Conservation (phyloP, 2,113 vertebrate genomes). For the Zootoca vivipara region DNA sequence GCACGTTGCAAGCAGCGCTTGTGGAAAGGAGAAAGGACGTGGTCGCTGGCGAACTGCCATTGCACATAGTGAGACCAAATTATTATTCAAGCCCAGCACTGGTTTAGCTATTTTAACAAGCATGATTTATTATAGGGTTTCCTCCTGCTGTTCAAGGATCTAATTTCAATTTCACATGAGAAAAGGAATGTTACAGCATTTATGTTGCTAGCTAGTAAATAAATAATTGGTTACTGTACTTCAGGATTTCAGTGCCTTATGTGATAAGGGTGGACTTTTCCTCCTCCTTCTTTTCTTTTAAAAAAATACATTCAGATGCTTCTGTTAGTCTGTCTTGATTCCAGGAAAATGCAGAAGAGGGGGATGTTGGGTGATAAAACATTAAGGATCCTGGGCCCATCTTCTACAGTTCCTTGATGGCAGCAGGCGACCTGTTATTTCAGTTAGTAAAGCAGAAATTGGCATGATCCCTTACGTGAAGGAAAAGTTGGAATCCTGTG, state of each 20-base stretch:
- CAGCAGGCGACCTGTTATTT: constrained; percentile 57
- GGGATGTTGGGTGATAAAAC: constrained; percentile 25
- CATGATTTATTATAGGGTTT: constrained; percentile 68
- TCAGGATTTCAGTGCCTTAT: constrained; percentile 58
- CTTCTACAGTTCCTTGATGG: constrained; percentile 47
- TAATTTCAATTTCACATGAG: constrained; percentile 70
- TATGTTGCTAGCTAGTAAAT: constrained; percentile 69
- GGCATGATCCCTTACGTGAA: constrained; percentile 48
- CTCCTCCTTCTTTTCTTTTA: neutral
- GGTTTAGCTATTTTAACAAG: constrained; percentile 68
- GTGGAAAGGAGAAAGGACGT: constrained; percentile 64
- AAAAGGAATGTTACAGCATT: constrained; percentile 67
- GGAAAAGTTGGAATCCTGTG: constrained; percentile 57
- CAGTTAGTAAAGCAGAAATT: constrained; percentile 57
- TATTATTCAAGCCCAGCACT: constrained; percentile 67
- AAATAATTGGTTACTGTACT: constrained; percentile 66
- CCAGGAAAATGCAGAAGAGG: constrained; percentile 3
- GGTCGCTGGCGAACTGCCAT: constrained; percentile 63
- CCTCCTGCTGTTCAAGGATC: constrained; percentile 63
- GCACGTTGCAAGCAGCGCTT: constrained; percentile 65
- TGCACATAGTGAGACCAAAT: constrained; percentile 66
- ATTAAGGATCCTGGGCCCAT: constrained; percentile 57
- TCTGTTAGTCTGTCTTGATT: constrained; percentile 45
- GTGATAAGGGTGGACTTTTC: constrained; percentile 34
- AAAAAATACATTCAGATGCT: constrained; percentile 63